phyloP scores from a whole-genome alignment of 1,140 invertebrate species.

The Drosophila bocki region DNA sequence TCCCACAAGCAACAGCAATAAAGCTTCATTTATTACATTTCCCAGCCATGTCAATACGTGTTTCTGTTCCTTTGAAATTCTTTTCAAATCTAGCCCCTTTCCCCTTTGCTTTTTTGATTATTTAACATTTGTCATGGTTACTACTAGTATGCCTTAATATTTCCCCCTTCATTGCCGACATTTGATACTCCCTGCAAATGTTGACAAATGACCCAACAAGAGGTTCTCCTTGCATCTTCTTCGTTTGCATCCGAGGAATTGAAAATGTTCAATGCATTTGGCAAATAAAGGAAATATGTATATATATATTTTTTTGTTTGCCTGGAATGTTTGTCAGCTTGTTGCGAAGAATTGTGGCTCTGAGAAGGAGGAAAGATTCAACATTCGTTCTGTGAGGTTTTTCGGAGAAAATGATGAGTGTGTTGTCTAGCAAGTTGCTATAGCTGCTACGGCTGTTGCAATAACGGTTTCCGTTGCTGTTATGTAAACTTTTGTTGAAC shows the following conservation, averaged over 20 bases:
- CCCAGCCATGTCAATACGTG: neutral
- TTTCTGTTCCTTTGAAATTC: slow-evolving; percentile 3
- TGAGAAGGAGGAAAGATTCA: slow-evolving; percentile 1
- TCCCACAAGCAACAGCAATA: neutral
- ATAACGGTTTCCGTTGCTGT: slow-evolving; percentile 65
- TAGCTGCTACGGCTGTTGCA: slow-evolving; percentile 42
- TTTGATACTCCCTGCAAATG: slow-evolving; percentile 71
- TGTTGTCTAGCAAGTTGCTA: slow-evolving; percentile 67
- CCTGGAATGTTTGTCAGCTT: slow-evolving; percentile 57
- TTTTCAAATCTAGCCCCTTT: neutral
- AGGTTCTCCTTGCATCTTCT: slow-evolving; percentile 7
- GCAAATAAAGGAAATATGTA: slow-evolving; percentile 68
- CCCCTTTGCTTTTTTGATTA: slow-evolving; percentile 54
- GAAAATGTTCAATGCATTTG: slow-evolving; percentile 62
- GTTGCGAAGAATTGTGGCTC: slow-evolving; percentile 47
- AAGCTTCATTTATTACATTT: neutral
- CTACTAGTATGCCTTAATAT: slow-evolving; percentile 9
- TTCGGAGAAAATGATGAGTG: slow-evolving; percentile 65
- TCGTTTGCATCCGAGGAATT: slow-evolving; percentile 24
- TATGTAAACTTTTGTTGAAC: slow-evolving; percentile 72
- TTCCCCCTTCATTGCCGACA: slow-evolving; percentile 38
- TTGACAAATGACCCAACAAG: slow-evolving; percentile 70
- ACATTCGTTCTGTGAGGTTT: slow-evolving; percentile 25
- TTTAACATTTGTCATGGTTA: slow-evolving; percentile 66
- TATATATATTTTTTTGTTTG: slow-evolving; percentile 28